Conservation (phyloP, 2,888 invertebrate species). For the Baccha elongata region DNA sequence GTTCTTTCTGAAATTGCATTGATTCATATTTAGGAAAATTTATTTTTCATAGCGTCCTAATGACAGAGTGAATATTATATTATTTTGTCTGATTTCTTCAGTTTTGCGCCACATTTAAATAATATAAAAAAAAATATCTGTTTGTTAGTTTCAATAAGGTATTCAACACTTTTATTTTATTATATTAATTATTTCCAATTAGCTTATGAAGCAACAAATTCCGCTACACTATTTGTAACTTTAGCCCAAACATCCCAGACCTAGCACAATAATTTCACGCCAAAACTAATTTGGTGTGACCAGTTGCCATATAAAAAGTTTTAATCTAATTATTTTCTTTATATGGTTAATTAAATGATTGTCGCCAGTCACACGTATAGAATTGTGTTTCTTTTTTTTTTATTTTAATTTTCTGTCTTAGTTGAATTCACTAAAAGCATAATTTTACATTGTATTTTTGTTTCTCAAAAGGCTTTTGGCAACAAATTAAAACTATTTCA, state of each 20-base stretch:
- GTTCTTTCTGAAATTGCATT: no score
- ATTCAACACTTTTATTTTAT: no score
- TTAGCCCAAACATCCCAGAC: neutral
- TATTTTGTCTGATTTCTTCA: no score
- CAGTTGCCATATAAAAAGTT: neutral
- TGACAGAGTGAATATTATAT: no score
- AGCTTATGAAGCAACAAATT: no score
- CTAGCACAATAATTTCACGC: neutral
- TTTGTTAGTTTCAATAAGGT: no score
- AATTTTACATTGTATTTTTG: slow-evolving; percentile 2
- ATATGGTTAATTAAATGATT: slow-evolving; percentile 2
- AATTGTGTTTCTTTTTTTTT: neutral
- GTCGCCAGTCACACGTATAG: slow-evolving; percentile 1
- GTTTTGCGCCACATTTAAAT: no score
- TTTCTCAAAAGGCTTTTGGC: slow-evolving; percentile 16
- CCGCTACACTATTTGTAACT: neutral
- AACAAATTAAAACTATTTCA: neutral
- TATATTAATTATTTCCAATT: no score
- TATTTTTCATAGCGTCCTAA: no score
- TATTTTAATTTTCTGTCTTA: neutral
- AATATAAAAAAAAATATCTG: no score
- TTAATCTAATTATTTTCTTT: neutral
- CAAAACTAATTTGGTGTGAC: neutral
- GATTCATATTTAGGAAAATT: no score
- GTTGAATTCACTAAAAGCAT: slow-evolving; percentile 16